Conservation (phyloP, 1,140 invertebrate species). For the Halictus rubicundus region DNA sequence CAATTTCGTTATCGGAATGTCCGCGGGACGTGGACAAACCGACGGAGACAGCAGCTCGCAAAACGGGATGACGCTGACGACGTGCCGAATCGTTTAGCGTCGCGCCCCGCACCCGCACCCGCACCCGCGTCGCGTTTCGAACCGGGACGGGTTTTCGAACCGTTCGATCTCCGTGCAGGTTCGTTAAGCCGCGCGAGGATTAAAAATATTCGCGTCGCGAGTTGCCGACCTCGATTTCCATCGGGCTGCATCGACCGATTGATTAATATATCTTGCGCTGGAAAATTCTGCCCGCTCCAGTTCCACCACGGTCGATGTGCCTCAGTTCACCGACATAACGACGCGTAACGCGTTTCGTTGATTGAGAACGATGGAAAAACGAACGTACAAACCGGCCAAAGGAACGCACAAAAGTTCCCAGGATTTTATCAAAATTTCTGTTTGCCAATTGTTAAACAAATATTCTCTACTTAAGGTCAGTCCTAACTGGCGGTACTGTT, state of each 20-base stretch:
- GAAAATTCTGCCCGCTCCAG: not conserved
- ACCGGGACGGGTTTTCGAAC: constrained; percentile 1
- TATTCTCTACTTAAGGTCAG: too few relatives aligned
- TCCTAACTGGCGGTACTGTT: too few relatives aligned
- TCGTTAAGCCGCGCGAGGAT: constrained; percentile 19
- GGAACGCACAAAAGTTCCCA: too few relatives aligned
- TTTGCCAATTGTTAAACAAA: too few relatives aligned
- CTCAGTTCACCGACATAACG: not conserved
- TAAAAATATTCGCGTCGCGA: constrained; percentile 17
- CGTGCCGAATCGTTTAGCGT: constrained; percentile 52
- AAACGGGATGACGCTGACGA: constrained; percentile 19
- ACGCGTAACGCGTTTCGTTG: not conserved
- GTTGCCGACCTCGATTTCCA: constrained; percentile 21
- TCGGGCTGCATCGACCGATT: not conserved
- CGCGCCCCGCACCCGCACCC: too few relatives aligned
- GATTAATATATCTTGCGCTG: constrained; percentile 18
- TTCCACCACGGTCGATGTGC: not conserved
- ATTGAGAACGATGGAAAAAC: too few relatives aligned
- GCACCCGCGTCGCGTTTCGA: too few relatives aligned
- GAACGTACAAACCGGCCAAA: too few relatives aligned
- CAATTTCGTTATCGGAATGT: constrained; percentile 58
- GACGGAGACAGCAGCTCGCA: not conserved
- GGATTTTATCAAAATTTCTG: too few relatives aligned
- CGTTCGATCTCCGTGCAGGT: constrained; percentile 1
- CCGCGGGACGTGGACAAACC: not conserved